Evolutionary conservation across 64 coral and sea anemone genomes (phyloP).

Genomic region (Dendronephthya gigantea): DNA sequence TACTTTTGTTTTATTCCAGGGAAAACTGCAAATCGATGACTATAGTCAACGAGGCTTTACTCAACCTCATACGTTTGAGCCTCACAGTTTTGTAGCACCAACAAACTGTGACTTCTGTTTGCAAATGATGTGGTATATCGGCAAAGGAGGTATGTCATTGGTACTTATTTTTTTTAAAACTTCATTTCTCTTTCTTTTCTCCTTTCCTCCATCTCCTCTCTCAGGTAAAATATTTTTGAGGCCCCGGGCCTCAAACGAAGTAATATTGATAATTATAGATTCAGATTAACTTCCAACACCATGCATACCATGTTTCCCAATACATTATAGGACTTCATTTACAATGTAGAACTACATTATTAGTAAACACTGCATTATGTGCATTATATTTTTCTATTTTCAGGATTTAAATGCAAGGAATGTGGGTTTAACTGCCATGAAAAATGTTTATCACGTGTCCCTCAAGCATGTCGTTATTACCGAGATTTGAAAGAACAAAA

Average conservation of each 20-base stretch:
- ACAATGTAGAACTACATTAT: no score
- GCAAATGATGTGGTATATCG: constrained; percentile 35
- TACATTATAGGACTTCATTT: no score
- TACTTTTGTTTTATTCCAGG: constrained; percentile 27
- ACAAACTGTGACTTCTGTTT: constrained; percentile 88
- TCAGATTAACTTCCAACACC: not conserved
- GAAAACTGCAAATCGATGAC: constrained; percentile 82
- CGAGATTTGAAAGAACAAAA: constrained; percentile 75
- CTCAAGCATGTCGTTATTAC: constrained; percentile 70
- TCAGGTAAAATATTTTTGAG: no score
- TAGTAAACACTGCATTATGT: no score
- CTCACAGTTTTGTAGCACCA: constrained; percentile 71
- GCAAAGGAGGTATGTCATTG: not conserved
- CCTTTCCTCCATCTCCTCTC: no score
- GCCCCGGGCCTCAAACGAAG: no score
- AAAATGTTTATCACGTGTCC: constrained; percentile 77
- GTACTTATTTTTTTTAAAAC: no score
- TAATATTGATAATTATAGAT: no score
- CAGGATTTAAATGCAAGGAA: constrained; percentile 85
- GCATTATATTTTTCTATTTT: not conserved
- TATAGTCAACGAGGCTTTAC: constrained; percentile 88
- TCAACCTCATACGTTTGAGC: constrained; percentile 76
- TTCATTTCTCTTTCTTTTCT: no score
- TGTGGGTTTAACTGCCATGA: constrained; percentile 95
- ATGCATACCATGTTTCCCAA: no score